A percentile compares a stretch with the other conserved stretches of the same genome.
phyloP scores from a whole-genome alignment of 2,113 vertebrate species.

The Blennius ocellaris region DNA sequence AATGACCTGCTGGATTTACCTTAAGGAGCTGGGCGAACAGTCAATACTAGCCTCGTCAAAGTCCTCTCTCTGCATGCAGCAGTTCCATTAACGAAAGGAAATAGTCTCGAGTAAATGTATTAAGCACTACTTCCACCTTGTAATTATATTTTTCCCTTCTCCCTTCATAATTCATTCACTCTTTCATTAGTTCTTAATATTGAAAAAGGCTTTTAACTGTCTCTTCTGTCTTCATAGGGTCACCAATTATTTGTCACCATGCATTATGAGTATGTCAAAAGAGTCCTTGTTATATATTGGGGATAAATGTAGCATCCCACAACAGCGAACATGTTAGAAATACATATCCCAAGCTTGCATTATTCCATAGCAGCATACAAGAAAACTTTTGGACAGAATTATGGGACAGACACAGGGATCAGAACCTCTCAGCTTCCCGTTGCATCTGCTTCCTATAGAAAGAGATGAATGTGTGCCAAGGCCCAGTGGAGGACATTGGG shows the following conservation, averaged over 20 bases:
- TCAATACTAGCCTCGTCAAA: slow-evolving; percentile 76
- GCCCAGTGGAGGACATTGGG: slow-evolving; percentile 70
- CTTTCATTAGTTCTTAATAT: slow-evolving; percentile 74
- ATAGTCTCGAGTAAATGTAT: slow-evolving; percentile 77
- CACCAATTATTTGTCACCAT: slow-evolving; percentile 68
- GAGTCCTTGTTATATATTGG: slow-evolving; percentile 18
- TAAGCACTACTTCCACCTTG: slow-evolving; percentile 71
- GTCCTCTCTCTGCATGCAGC: slow-evolving; percentile 40
- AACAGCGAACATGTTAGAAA: background rate
- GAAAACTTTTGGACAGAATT: slow-evolving; percentile 20
- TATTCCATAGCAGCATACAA: slow-evolving; percentile 17
- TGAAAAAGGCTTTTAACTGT: slow-evolving; percentile 62
- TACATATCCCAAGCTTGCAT: slow-evolving; percentile 8
- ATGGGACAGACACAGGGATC: background rate
- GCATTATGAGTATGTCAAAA: slow-evolving; percentile 48
- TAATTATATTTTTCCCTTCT: slow-evolving; percentile 66
- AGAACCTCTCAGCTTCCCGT: background rate
- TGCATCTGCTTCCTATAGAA: slow-evolving; percentile 43
- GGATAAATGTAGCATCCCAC: slow-evolving; percentile 10
- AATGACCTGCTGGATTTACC: slow-evolving; percentile 80
- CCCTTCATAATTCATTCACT: slow-evolving; percentile 72
- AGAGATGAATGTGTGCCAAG: slow-evolving; percentile 67
- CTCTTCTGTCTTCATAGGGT: slow-evolving; percentile 47
- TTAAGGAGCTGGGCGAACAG: slow-evolving; percentile 65
- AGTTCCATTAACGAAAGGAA: slow-evolving; percentile 78